A percentile compares a stretch with the other conserved stretches of the same genome.
Conservation (phyloP, 2,797 vertebrate species). For the Poliocrania exsul region DNA sequence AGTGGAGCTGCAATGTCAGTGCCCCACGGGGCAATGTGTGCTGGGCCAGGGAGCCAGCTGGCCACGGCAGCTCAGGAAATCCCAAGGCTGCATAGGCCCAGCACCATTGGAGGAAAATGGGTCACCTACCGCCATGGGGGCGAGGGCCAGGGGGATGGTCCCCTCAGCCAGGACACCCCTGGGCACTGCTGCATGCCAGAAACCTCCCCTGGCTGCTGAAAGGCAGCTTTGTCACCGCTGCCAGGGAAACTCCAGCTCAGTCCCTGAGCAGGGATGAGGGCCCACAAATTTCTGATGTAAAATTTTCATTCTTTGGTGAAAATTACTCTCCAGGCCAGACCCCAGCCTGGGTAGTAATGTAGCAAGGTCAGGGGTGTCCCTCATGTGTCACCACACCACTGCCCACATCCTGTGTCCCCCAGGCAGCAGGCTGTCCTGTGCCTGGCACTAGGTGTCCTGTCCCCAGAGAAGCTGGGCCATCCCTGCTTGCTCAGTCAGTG, state of each 20-base stretch:
- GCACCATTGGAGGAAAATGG: not conserved
- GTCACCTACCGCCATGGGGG: not conserved
- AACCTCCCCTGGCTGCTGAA: not conserved
- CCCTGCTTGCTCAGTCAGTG: not conserved
- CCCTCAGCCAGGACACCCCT: fast-evolving
- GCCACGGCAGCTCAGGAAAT: not conserved
- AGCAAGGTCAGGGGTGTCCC: not conserved
- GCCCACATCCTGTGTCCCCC: fast-evolving
- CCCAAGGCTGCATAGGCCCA: fast-evolving
- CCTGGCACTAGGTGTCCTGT: fast-evolving
- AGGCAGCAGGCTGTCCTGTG: not conserved
- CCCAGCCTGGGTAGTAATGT: not conserved
- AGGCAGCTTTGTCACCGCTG: not conserved
- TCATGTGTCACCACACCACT: fast-evolving
- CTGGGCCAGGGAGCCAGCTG: not conserved
- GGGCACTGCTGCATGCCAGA: fast-evolving
- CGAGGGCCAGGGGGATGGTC: fast-evolving
- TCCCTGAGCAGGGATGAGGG: not conserved
- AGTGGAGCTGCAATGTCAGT: fast-evolving
- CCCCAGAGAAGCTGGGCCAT: not conserved
- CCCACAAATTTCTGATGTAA: not conserved
- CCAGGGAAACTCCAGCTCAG: not conserved
- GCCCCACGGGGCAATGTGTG: fast-evolving
- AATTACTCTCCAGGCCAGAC: not conserved
- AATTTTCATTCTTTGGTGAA: not conserved